A percentile compares a stretch with the other conserved stretches of the same genome.
phyloP scores from a whole-genome alignment of 2,888 invertebrate species.

The Mesopsocus fuscifrons region DNA sequence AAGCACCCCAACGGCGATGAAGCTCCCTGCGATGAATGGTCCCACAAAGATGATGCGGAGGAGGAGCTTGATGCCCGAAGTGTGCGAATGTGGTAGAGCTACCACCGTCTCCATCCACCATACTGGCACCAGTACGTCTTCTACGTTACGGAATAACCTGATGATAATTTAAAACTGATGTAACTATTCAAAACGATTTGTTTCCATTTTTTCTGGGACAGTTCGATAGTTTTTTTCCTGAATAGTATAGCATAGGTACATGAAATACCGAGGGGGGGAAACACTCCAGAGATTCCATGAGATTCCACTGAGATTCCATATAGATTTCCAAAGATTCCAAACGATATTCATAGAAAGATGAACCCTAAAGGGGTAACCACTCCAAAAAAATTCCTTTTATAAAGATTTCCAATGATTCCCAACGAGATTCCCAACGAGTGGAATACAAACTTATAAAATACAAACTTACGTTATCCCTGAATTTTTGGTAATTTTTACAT shows the following conservation, averaged over 20 bases:
- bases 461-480: conserved; percentile 18
- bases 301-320: too few relatives aligned
- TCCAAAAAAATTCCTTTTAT: too few relatives aligned
- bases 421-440: not conserved
- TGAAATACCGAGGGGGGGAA: too few relatives aligned
- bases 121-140: not conserved
- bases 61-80: not conserved
- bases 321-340: too few relatives aligned
- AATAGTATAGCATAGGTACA: too few relatives aligned
- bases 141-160: not conserved
- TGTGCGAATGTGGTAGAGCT: not conserved
- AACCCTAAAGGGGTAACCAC: too few relatives aligned
- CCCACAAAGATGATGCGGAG: not conserved
- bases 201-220: too few relatives aligned
- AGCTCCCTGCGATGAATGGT: not conserved
- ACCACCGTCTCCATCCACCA: not conserved
- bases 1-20: not conserved
- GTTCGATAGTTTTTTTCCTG: too few relatives aligned
- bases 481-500: conserved; percentile 48
- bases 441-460: not conserved
- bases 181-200: too few relatives aligned
- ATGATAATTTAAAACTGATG: not conserved
- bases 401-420: too few relatives aligned
- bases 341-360: too few relatives aligned
- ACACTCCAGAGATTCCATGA: too few relatives aligned